phyloP scores from a whole-genome alignment of 2,113 vertebrate species.

The Vimba vimba region DNA sequence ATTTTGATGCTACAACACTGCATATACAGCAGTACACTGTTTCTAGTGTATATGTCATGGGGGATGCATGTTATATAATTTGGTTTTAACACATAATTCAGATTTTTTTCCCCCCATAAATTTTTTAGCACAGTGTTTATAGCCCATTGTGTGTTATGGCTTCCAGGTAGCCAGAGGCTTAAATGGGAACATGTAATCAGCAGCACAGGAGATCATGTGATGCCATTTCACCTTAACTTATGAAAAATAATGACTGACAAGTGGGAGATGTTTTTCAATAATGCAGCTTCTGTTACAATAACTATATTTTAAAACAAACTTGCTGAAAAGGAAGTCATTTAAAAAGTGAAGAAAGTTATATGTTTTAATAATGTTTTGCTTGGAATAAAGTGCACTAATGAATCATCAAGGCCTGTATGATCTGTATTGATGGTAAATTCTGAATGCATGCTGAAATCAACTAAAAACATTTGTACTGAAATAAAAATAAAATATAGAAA shows the following conservation, averaged over 20 bases:
- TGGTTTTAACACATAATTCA: neutral
- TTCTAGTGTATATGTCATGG: neutral
- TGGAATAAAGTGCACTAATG: neutral
- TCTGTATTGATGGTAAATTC: neutral
- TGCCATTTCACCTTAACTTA: too few relatives aligned
- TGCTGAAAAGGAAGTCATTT: neutral
- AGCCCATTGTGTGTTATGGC: conserved; percentile 21
- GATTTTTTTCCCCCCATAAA: neutral
- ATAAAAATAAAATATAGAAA: neutral
- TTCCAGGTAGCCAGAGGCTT: conserved; percentile 20
- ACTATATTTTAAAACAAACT: neutral
- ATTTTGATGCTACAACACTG: neutral
- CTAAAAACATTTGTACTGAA: neutral
- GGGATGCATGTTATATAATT: neutral
- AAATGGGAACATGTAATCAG: neutral
- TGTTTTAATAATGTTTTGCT: too few relatives aligned
- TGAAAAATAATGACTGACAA: neutral
- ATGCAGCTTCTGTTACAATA: neutral
- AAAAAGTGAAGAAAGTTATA: neutral
- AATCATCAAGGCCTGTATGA: neutral
- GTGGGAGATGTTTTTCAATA: conserved; percentile 15
- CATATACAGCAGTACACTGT: neutral
- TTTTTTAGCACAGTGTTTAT: neutral
- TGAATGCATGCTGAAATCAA: neutral
- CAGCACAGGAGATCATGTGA: neutral